phyloP scores from a whole-genome alignment of 53 echinoderm and acorn worm genomes.

The Antedon mediterranea region DNA sequence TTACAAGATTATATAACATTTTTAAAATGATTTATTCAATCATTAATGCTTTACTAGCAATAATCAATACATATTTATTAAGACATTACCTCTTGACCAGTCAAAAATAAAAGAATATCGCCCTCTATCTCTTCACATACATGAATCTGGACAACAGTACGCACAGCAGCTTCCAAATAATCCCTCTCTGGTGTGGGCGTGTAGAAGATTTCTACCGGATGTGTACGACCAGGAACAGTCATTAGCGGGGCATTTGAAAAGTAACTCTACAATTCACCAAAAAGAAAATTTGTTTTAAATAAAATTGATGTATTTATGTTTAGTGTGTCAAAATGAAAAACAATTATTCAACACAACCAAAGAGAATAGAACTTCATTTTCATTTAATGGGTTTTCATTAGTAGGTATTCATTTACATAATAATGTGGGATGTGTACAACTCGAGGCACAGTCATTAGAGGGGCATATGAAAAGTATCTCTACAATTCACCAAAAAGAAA shows the following conservation, averaged over 20 bases:
- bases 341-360: too few species aligned
- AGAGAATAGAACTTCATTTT: too few species aligned
- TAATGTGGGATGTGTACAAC: conserved; percentile 94
- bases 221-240: conserved; percentile 91
- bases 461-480: conserved; percentile 82
- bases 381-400: too few species aligned
- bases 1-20: too few species aligned
- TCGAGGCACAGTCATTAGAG: conserved; percentile 88
- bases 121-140: conserved; percentile 83
- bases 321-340: too few species aligned
- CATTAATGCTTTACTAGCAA: too few species aligned
- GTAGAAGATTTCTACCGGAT: conserved; percentile 95
- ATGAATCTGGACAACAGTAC: conserved; percentile 87
- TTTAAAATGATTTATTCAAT: too few species aligned
- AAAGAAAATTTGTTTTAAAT: too few species aligned
- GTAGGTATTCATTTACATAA: too few species aligned
- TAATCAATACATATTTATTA: too few species aligned
- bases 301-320: too few species aligned
- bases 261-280: conserved; percentile 49
- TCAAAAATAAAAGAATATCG: conserved; percentile 68
- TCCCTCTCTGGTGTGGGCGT: conserved; percentile 93
- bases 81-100: conserved; percentile 80
- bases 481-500: too few species aligned
- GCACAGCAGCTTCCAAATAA: conserved; percentile 79
- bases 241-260: conserved; percentile 86